These are phyloP conservation scores for Malacosoma neustria DNA, from an alignment of 2,888 invertebrate genomes.

Conservation along the genomic window DNA sequence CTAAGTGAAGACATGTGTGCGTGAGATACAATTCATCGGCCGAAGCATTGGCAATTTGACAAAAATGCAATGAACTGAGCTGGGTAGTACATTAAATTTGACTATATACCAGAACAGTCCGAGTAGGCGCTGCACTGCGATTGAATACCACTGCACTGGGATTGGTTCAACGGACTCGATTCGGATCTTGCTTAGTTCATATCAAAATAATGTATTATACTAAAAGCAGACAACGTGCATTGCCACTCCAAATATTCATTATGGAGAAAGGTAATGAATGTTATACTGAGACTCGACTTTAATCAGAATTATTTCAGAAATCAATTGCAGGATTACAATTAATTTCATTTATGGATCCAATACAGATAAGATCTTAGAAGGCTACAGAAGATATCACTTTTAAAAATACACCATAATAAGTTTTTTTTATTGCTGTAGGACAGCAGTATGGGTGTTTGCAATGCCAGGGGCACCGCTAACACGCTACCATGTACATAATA, in stretches of 20 bases:
- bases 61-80: constrained; percentile 48
- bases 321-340: too few relatives aligned
- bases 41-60: constrained; percentile 57
- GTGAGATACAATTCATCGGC: constrained; percentile 26
- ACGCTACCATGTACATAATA: too few relatives aligned
- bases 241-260: not conserved
- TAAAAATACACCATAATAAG: too few relatives aligned
- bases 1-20: constrained; percentile 13
- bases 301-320: too few relatives aligned
- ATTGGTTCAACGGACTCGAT: constrained; percentile 47
- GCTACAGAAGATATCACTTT: too few relatives aligned
- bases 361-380: too few relatives aligned
- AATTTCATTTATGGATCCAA: too few relatives aligned
- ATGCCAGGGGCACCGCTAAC: too few relatives aligned
- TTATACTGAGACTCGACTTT: too few relatives aligned
- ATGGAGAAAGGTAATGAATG: not conserved
- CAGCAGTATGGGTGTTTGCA: too few relatives aligned
- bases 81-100: constrained; percentile 19
- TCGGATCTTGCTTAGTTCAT: constrained; percentile 5
- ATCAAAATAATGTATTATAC: constrained; percentile 8
- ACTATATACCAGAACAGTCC: constrained; percentile 3
- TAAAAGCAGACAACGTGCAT: constrained; percentile 5
- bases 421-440: too few relatives aligned
- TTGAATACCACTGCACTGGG: constrained; percentile 27
- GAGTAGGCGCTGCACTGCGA: constrained; percentile 19